Evolutionary conservation across 2,113 vertebrate species (phyloP).

Genomic region (Cynoglossus semilaevis): DNA sequence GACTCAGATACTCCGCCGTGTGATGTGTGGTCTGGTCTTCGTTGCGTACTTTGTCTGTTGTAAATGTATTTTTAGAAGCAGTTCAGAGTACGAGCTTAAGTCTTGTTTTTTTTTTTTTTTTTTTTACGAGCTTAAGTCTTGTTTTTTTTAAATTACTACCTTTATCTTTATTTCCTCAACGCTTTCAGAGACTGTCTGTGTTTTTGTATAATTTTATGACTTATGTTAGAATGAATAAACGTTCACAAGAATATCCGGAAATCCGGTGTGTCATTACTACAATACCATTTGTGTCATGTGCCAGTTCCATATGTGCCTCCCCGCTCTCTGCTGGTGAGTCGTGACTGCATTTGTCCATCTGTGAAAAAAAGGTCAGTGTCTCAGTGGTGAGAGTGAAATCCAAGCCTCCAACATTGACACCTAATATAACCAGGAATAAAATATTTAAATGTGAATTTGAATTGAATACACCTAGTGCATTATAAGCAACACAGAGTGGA

Average conservation of each 20-base stretch:
- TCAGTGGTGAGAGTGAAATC: not conserved
- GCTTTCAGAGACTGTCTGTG: not conserved
- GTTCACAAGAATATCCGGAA: not conserved
- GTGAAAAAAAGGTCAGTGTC: not conserved
- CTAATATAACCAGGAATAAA: no score
- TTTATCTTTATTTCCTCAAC: not conserved
- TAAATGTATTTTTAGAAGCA: constrained; percentile 9
- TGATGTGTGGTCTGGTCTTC: constrained; percentile 11
- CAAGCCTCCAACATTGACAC: not conserved
- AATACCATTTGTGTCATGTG: no score
- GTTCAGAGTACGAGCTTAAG: constrained; percentile 4
- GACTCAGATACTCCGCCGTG: no score
- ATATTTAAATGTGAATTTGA: no score
- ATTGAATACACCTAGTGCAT: no score
- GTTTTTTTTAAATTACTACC: not conserved
- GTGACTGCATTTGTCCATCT: not conserved
- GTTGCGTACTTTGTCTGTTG: constrained; percentile 5
- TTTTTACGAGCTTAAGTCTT: no score
- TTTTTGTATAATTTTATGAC: not conserved
- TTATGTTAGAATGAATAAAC: not conserved
- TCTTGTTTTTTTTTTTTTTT: not conserved
- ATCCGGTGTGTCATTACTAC: not conserved
- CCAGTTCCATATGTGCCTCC: no score
- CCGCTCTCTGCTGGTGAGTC: not conserved
- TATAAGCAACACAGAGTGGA: no score